A percentile compares a stretch with the other conserved stretches of the same genome.
These are phyloP conservation scores for Thrips palmi DNA, from an alignment of 1,140 invertebrate species.

Conservation along the genomic window DNA sequence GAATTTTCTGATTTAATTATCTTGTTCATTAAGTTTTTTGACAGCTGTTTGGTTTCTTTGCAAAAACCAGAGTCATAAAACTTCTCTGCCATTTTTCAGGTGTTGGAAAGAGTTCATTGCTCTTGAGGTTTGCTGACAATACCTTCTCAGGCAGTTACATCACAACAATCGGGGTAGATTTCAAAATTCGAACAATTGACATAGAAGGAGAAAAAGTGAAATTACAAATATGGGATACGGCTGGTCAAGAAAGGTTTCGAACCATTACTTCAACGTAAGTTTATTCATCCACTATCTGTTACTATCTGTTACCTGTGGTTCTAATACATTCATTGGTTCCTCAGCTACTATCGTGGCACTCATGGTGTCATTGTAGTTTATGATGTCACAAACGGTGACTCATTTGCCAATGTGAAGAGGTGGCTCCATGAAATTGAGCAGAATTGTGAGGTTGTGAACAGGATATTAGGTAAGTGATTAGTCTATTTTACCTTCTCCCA, in stretches of 20 bases:
- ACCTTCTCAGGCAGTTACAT: conserved; percentile 97
- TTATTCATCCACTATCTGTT: background rate
- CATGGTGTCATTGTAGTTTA: conserved; percentile 99
- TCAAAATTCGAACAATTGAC: conserved; percentile 94
- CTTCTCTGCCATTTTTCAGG: no score
- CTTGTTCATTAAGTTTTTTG: no score
- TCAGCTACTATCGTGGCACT: conserved; percentile 91
- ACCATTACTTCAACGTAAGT: conserved; percentile 83
- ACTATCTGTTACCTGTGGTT: background rate
- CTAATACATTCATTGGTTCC: conserved; percentile 18
- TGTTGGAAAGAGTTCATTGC: conserved; percentile 93
- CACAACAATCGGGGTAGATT: conserved; percentile 99
- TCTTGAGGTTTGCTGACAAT: conserved; percentile 95
- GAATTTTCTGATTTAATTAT: no score
- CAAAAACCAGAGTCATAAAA: no score
- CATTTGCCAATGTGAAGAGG: conserved; percentile 96
- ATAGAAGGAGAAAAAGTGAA: conserved; percentile 92
- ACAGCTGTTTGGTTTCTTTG: no score
- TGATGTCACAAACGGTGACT: conserved; percentile 96
- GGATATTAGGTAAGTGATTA: conserved; percentile 68
- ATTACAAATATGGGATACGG: conserved; percentile 97
- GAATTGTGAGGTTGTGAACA: conserved; percentile 98
- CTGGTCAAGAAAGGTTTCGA: conserved; percentile 82
- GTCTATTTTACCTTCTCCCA: background rate
- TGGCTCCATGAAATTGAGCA: conserved; percentile 98